phyloP scores from a whole-genome alignment of 2,797 vertebrate genomes.

The Arnoldichthys spilopterus region DNA sequence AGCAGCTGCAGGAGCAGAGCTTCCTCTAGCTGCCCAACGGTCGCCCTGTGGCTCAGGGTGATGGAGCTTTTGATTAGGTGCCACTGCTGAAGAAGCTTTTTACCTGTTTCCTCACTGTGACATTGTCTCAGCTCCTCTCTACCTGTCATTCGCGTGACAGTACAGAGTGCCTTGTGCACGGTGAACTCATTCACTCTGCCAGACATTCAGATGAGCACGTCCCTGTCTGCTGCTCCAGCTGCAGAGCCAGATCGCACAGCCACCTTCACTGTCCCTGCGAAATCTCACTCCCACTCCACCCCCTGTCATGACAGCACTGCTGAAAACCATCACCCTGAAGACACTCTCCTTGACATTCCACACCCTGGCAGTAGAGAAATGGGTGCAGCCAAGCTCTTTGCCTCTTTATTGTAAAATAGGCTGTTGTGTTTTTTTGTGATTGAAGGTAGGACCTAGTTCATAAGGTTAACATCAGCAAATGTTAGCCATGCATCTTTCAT shows the following conservation, averaged over 20 bases:
- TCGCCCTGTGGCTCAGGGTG: neutral
- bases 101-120: conserved; percentile 1
- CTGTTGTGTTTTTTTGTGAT: conserved; percentile 7
- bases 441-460: neutral
- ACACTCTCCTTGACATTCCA: conserved; percentile 38
- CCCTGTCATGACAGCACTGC: conserved; percentile 30
- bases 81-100: conserved; percentile 4
- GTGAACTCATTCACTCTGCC: conserved; percentile 18
- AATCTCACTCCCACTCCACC: conserved; percentile 51
- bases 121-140: conserved; percentile 6
- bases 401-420: conserved; percentile 38
- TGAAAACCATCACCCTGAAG: conserved; percentile 50
- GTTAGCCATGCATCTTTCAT: conserved; percentile 54
- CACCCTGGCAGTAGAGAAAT: conserved; percentile 11
- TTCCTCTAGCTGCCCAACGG: neutral
- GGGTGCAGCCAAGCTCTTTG: conserved; percentile 23
- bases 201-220: neutral
- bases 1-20: neutral
- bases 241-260: conserved; percentile 18
- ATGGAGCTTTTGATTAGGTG: conserved; percentile 27
- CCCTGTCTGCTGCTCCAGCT: conserved; percentile 13
- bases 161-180: too few species aligned
- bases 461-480: conserved; percentile 36
- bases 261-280: conserved; percentile 49
- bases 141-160: conserved; percentile 18